A percentile compares a stretch with the other conserved stretches of the same genome.
Conservation (phyloP, 2,888 invertebrate genomes). For the Labia minor region DNA sequence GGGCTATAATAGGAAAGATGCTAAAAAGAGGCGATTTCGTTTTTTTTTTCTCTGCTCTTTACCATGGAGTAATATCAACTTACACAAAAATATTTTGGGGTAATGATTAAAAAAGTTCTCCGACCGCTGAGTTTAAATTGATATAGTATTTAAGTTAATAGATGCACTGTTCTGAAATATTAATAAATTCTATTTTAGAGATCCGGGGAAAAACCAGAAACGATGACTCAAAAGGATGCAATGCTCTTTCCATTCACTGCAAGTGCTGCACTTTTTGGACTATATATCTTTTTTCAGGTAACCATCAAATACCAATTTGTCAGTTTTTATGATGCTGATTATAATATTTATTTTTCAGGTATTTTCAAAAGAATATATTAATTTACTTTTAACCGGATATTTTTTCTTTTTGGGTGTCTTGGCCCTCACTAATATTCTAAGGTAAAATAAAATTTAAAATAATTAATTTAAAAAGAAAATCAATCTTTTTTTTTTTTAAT, state of each 20-base stretch:
- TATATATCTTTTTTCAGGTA: conserved; percentile 80
- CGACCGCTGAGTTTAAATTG: too few relatives aligned
- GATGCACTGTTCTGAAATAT: too few relatives aligned
- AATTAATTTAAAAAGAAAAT: conserved; percentile 6
- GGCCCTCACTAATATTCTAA: conserved; percentile 80
- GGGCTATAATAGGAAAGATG: too few relatives aligned
- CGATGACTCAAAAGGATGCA: conserved; percentile 90
- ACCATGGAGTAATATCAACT: too few relatives aligned
- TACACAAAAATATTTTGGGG: too few relatives aligned
- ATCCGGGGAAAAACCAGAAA: conserved; percentile 75
- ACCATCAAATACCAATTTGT: conserved; percentile 23
- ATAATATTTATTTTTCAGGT: conserved; percentile 62
- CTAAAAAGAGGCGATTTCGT: too few relatives aligned
- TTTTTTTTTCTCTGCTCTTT: too few relatives aligned
- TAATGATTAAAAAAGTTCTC: too few relatives aligned
- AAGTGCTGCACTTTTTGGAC: conserved; percentile 81
- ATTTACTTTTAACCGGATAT: conserved; percentile 83
- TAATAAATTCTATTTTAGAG: conserved; percentile 46
- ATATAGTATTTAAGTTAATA: too few relatives aligned
- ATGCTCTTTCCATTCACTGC: conserved; percentile 96
- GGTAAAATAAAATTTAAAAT: conserved; percentile 40
- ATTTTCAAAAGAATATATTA: conserved; percentile 94
- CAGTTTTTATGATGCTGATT: too few relatives aligned
- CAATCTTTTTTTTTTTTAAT: conserved; percentile 9
- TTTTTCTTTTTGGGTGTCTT: conserved; percentile 94